Evolutionary conservation across 2,888 invertebrate species (phyloP), one percentile per base, ranked within the genome.

Genomic region (Eumacrocentrus americanus): DNA sequence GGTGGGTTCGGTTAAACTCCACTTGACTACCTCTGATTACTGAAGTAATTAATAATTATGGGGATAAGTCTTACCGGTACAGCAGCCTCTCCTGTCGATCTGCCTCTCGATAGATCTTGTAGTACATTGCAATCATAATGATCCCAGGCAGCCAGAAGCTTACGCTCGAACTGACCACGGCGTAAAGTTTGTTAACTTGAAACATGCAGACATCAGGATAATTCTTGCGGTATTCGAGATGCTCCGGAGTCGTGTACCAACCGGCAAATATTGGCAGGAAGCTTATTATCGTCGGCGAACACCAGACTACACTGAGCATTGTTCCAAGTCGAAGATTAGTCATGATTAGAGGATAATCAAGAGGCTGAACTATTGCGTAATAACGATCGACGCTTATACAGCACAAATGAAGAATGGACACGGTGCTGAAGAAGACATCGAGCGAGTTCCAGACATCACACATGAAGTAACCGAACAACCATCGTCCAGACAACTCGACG

Each of bases 401-500:
- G 80, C 96, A 95, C 56, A 98, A 82, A 82, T 98, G 96, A 16
- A 97, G 84, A 59, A 97, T 95, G 11, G 95, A 95, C 0, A 95
- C 95, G 1, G 91, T 95, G 70, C 91, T 94, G 79, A 96, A 97
- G 76, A 95, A 94, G 1, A 98, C 97, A 80, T 98, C 97, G 69
- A 96, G 84, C 1, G 95, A 94, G 81, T 96, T 97, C 92, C 95
- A 98, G 12, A 96, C 92, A 81, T 96, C 95, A 81, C 96, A 96
- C 91, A 95, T 92, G 75, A 92, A 91, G 72, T 90, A 89, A 0
- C 94, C 94, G 73, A 96, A 95, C 63, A 94, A 80, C 96, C 96
- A 96, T 66, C 84, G 86, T 14, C 91, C 91, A 1, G 91, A 91
- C 14, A 95, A 84, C 79, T 94, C 92, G 25, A 94, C 92, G 75